Base-by-base conservation (phyloP, 2,113 vertebrate genomes). In the Larimichthys crocea region DNA sequence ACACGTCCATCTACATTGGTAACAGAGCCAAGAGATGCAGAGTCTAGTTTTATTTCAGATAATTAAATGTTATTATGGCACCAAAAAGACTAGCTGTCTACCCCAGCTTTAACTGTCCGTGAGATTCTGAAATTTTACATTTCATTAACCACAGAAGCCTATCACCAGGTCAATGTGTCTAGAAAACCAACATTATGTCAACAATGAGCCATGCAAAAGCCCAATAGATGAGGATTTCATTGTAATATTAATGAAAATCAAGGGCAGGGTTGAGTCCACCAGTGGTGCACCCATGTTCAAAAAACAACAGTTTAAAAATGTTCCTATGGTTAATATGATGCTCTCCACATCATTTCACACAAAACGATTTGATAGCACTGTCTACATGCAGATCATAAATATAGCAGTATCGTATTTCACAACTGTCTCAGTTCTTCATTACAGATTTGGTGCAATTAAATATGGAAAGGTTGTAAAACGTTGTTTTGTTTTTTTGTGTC, bases 191-290 rank as follows among this genome's bases (percentile, higher is more conserved):
- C 42, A 76, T 79, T 64, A 78, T 3, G 1, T 74, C 52, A 65
- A 65, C 59, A 74, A 72, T 88, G 80, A 83, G 48, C 50, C 72
- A 50, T 82, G 69, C 49, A 78, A 69, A 61, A 71, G 29, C 5
- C 48, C 19, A 77, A 78, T 5, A 72, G n/a, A 74, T 72, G 20
- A 49, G n/a, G 24, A 70, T 87, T 65, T 74, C n/a, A 60, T 82
- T 24, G 12, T 83, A 16, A 65, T 48, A 65, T 57, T 63, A 60
- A 73, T 44, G 17, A 8, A 35, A 35, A 35, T 35, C 35, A 8
- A 57, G 8, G 22, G 11, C 19, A 42, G 22, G 10, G 35, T 44
- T 78, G 42, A 31, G 29, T 31, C 4, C 50, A 20, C 49, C 17
- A 52, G 1, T 50, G 5, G 49, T 5, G 49, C 5, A 16, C 1